Base-by-base conservation (phyloP, 2,113 vertebrate genomes). In the Eptesicus fuscus region DNA sequence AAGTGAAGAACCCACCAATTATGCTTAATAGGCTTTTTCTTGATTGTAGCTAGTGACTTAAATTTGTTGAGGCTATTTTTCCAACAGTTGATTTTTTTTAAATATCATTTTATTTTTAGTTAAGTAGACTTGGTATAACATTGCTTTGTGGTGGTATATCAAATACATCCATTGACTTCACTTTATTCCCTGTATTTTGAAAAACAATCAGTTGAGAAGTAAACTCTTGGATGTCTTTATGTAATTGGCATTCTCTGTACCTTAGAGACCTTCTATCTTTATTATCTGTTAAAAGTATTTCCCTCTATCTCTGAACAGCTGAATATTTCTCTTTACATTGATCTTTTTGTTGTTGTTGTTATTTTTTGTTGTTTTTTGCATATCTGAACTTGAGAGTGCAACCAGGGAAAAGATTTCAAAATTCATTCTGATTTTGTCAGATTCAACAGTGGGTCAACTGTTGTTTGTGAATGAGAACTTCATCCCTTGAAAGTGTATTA, bases 1-100 rank as follows among this genome's bases (percentile, higher is more conserved):
- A 97, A 97, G 96, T 92, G 88, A 89, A 98, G 97, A 97, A 93
- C 95, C 94, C 83, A 96, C 95, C 97, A 97, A 98, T 98, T 98
- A 98, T 95, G 97, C 94, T 98, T 98, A 98, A 98, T 96, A 98
- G 97, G 93, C 83, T 97, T 98, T 97, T 97, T 96, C 96, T 96
- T 92, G 86, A 97, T 95, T 37, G n/a, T 88, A 97, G 97, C 97
- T 96, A 97, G 95, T 63, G 95, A 98, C 87, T 92, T 96, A 97
- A 98, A 97, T 98, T 98, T 97, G 92, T 97, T 96, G 97, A 97
- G 95, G 89, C 61, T 97, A 83, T 96, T 97, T 97, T 94, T 96
- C 85, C 86, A 95, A 95, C 82, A 96, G 94, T 96, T 97, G 96
- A 94, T 94, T 93, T 92, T 90, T 90, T 94, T 88, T 77, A 83